Evolutionary conservation across 2,888 invertebrate species (phyloP).

Genomic region (Meiosimyza platycephala): DNA sequence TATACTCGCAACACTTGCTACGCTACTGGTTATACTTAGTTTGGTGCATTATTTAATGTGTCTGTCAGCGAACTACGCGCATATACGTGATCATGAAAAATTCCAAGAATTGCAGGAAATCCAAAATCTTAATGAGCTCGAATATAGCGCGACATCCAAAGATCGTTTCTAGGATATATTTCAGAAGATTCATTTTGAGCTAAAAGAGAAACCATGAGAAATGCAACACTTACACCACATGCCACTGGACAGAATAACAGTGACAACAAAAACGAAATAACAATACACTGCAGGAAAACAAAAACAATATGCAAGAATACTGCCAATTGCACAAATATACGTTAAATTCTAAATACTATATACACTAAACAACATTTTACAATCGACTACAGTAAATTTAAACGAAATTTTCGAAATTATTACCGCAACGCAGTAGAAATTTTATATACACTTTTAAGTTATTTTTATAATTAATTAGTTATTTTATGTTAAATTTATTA

Average conservation of each 20-base stretch:
- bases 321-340: conserved; percentile 16
- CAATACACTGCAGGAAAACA: background rate
- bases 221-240: background rate
- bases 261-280: no score
- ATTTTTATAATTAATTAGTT: no score
- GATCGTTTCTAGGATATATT: conserved; percentile 89
- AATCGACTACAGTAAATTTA: no score
- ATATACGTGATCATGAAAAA: conserved; percentile 93
- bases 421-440: no score
- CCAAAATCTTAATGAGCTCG: conserved; percentile 83
- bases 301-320: background rate
- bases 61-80: conserved; percentile 93
- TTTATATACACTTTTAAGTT: no score
- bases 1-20: conserved; percentile 85
- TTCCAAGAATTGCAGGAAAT: conserved; percentile 92
- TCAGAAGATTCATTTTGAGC: conserved; percentile 73
- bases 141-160: conserved; percentile 81
- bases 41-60: conserved; percentile 95
- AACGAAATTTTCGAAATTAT: no score
- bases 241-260: background rate
- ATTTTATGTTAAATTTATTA: no score
- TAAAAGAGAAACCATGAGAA: conserved; percentile 52
- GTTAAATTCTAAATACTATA: no score
- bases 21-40: conserved; percentile 87
- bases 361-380: no score